phyloP scores from a whole-genome alignment of 1,140 invertebrate genomes.

The Drosophila kurseongensis region DNA sequence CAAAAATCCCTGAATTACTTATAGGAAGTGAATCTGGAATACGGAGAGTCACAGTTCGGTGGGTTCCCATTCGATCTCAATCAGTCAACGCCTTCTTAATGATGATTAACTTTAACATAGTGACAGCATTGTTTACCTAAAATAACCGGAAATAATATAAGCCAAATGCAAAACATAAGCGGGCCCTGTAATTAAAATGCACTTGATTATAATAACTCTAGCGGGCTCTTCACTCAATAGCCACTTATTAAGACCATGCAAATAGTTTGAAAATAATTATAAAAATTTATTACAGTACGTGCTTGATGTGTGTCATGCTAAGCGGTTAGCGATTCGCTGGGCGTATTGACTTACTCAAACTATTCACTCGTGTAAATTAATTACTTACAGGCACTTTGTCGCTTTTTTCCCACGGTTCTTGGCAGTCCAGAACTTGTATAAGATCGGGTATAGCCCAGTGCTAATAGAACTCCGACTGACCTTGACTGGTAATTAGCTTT shows the following conservation, averaged over 20 bases:
- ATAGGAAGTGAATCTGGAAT: constrained; percentile 2
- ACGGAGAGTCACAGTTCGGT: constrained; percentile 24
- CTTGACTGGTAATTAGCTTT: constrained; percentile 53
- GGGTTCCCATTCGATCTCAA: constrained; percentile 11
- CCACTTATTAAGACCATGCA: constrained; percentile 45
- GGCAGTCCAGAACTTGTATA: constrained; percentile 13
- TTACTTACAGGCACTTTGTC: constrained; percentile 48
- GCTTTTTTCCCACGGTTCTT: constrained; percentile 66
- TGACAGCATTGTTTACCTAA: constrained; percentile 26
- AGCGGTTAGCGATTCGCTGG: constrained; percentile 20
- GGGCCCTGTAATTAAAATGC: constrained; percentile 62
- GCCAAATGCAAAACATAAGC: constrained; percentile 43
- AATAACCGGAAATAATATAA: constrained; percentile 59
- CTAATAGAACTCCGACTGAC: constrained; percentile 19
- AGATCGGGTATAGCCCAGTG: constrained; percentile 4
- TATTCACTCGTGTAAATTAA: constrained; percentile 66
- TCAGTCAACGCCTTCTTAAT: constrained; percentile 22
- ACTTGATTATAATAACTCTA: constrained; percentile 54
- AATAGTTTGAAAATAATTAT: constrained; percentile 40
- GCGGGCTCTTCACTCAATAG: constrained; percentile 36
- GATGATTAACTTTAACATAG: constrained; percentile 44
- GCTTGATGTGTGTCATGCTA: constrained; percentile 47
- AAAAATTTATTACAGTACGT: constrained; percentile 35
- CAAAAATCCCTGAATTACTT: neutral
- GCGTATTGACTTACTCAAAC: constrained; percentile 41